Base-by-base conservation (phyloP, 2,797 vertebrate species). In the Anas bernieri region DNA sequence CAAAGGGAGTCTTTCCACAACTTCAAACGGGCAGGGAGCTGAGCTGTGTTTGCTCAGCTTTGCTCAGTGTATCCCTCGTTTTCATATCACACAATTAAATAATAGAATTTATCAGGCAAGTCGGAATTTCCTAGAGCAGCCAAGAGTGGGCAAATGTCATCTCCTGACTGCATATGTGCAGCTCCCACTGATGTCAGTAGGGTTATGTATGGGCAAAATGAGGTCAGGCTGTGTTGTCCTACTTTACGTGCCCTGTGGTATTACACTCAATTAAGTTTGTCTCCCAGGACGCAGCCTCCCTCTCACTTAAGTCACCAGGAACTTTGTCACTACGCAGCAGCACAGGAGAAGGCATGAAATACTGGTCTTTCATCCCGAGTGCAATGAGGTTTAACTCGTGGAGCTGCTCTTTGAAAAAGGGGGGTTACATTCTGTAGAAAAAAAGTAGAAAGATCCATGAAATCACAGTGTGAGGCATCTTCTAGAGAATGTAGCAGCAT, bases 231-330 rank as follows among this genome's bases (percentile, higher is more conserved):
- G 58, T 69, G 86, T 88, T 96, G 96, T 88, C 96, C 95, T 96
- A 96, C 96, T 97, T 96, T 96, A 93, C 1, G 58, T 96, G 95
- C 96, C 96, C 95, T 80, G 93, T 95, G 94, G 95, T 96, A 95
- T 96, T 96, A 59, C 84, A 96, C 91, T 97, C 95, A 97, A 97
- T 97, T 96, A 96, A 95, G 86, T 96, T 94, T 91, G 92, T 95
- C 96, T 96, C 96, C 86, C 95, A 94, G 93, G 96, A 93, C 76
- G 5, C 92, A 90, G 90, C 82, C 88, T 96, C 93, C 46, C 92
- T 96, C 78, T 76, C 91, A 56, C 88, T 95, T 83, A 94, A 96
- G 92, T 93, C 90, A 94, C 86, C 81, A 70, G 95, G 78, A 96
- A 87, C 91, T 95, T 95, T 94, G 83, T 93, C 95, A 59, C 93